Conservation (phyloP, 2,888 invertebrate genomes). For the Plebejus argus region DNA sequence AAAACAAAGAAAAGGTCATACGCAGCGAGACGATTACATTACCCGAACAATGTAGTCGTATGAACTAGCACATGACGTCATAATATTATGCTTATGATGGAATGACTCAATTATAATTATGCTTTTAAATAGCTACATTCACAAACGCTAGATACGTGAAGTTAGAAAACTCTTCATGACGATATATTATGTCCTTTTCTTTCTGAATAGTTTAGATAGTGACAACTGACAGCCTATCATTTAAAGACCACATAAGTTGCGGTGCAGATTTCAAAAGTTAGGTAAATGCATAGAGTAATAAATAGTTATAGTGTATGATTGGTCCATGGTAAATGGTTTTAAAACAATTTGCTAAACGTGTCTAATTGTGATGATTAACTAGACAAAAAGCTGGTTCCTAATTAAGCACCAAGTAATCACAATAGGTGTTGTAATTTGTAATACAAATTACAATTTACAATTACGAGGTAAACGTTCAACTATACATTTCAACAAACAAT, state of each 20-base stretch:
- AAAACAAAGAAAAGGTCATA: slow-evolving; percentile 29
- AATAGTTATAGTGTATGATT: too few species aligned
- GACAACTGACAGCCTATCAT: not conserved
- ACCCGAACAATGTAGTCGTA: slow-evolving; percentile 11
- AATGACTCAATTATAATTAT: not conserved
- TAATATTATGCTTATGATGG: not conserved
- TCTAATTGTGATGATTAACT: not conserved
- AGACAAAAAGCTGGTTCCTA: not conserved
- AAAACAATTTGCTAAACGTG: not conserved
- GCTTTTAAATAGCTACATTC: not conserved
- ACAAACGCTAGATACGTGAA: not conserved
- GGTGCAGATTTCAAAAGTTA: not conserved
- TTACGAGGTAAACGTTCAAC: not conserved
- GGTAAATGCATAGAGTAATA: too few species aligned
- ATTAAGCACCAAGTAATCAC: not conserved
- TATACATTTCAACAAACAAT: not conserved
- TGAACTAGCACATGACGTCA: not conserved
- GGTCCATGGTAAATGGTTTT: not conserved
- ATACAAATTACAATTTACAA: slow-evolving; percentile 3
- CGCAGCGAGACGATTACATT: slow-evolving; percentile 19
- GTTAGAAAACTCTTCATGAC: not conserved
- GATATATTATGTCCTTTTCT: too few species aligned
- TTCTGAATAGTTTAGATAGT: not conserved
- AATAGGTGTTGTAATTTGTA: slow-evolving; percentile 8
- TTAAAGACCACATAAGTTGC: not conserved